Evolutionary conservation across 2,888 invertebrate species (phyloP).

Genomic region (Drosophila demipolita): DNA sequence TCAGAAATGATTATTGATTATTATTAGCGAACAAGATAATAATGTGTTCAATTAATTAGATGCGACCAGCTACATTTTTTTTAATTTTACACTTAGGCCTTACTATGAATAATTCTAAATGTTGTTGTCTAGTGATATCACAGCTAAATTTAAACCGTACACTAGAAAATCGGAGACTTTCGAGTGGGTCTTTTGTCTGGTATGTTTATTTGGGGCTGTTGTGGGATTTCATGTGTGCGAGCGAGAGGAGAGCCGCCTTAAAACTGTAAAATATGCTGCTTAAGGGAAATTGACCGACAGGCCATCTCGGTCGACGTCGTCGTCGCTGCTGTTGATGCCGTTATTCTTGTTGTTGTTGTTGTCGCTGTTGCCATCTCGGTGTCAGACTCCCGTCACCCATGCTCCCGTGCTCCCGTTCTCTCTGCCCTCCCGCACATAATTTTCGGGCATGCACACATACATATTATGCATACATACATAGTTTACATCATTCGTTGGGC

Average conservation of each 20-base stretch:
- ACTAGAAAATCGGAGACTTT: conserved; percentile 45
- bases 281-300: conserved; percentile 64
- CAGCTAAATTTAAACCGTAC: conserved; percentile 65
- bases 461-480: conserved; percentile 9
- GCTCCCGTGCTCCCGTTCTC: conserved; percentile 3
- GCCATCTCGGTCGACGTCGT: conserved; percentile 47
- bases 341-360: neutral
- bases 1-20: conserved; percentile 51
- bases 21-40: conserved; percentile 26
- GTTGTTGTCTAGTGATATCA: conserved; percentile 54
- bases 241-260: conserved; percentile 42
- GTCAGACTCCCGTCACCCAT: conserved; percentile 30
- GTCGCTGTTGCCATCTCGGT: conserved; percentile 12
- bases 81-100: conserved; percentile 20
- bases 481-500: conserved; percentile 72
- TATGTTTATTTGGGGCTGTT: conserved; percentile 25
- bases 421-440: conserved; percentile 62
- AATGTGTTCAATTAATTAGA: conserved; percentile 49
- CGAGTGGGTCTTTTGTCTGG: conserved; percentile 65
- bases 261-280: conserved; percentile 55
- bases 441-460: conserved; percentile 44
- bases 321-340: neutral
- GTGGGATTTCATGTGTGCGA: conserved; percentile 34
- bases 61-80: conserved; percentile 9
- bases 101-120: conserved; percentile 29